Evolutionary conservation across 2,797 vertebrate species (phyloP).

Genomic region (Pseudocheirus occidentalis): DNA sequence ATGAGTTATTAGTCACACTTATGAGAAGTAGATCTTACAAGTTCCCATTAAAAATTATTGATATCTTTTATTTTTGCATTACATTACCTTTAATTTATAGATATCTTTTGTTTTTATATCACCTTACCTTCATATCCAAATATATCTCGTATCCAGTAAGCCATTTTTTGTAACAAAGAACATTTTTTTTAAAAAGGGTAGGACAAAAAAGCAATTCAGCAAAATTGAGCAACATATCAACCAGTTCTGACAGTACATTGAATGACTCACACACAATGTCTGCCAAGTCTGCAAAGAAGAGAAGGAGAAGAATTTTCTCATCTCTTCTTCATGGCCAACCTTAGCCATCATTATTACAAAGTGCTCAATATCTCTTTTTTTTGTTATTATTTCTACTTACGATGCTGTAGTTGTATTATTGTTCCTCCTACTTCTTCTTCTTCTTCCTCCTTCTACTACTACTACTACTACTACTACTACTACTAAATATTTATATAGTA

Average conservation of each 20-base stretch:
- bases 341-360: not conserved
- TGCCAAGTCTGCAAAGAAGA: not conserved
- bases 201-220: not conserved
- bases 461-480: too few species aligned
- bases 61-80: not conserved
- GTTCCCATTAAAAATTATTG: constrained; percentile 3
- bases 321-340: not conserved
- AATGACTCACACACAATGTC: not conserved
- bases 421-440: not conserved
- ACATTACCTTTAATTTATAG: not conserved
- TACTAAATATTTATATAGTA: not conserved
- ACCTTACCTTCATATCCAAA: not conserved
- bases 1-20: not conserved
- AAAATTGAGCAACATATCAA: not conserved
- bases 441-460: too few species aligned
- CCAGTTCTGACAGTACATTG: not conserved
- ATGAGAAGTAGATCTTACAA: not conserved
- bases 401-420: not conserved
- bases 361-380: not conserved
- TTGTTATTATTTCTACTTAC: not conserved
- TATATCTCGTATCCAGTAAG: not conserved
- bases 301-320: not conserved
- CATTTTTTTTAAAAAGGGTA: not conserved
- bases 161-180: not conserved
- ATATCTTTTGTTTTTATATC: not conserved